These are phyloP conservation scores for Orius insidiosus DNA, from an alignment of 1,140 invertebrate genomes.

Conservation along the genomic window DNA sequence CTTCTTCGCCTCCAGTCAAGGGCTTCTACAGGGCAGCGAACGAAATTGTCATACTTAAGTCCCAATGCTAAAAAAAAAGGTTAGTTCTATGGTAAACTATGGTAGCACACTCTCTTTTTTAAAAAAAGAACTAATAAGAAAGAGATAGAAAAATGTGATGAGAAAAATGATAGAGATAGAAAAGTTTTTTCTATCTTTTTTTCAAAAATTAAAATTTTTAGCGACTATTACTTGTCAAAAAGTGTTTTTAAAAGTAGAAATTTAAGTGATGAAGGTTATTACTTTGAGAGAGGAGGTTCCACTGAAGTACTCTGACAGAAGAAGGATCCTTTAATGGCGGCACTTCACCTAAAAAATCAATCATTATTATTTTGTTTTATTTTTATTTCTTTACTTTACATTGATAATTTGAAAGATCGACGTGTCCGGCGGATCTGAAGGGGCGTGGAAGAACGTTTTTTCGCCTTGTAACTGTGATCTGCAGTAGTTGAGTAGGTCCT, in stretches of 20 bases:
- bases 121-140: too few species aligned
- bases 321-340: slow-evolving; percentile 7
- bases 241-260: too few species aligned
- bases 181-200: too few species aligned
- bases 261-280: too few species aligned
- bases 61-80: slow-evolving; percentile 39
- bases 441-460: slow-evolving; percentile 29
- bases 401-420: too few species aligned
- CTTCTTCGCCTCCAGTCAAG: slow-evolving; percentile 48
- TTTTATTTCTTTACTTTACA: neutral
- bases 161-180: too few species aligned
- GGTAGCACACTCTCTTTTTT: neutral
- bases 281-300: slow-evolving; percentile 65
- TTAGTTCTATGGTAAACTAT: neutral
- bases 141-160: too few species aligned
- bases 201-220: too few species aligned
- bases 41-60: slow-evolving; percentile 53
- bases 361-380: neutral
- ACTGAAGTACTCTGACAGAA: slow-evolving; percentile 44
- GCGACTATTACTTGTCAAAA: too few species aligned
- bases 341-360: neutral
- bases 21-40: slow-evolving; percentile 48
- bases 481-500: slow-evolving; percentile 35
- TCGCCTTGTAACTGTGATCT: slow-evolving; percentile 25
- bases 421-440: slow-evolving; percentile 20